phyloP scores from a whole-genome alignment of 2,113 vertebrate species.

The Probosciger aterrimus region DNA sequence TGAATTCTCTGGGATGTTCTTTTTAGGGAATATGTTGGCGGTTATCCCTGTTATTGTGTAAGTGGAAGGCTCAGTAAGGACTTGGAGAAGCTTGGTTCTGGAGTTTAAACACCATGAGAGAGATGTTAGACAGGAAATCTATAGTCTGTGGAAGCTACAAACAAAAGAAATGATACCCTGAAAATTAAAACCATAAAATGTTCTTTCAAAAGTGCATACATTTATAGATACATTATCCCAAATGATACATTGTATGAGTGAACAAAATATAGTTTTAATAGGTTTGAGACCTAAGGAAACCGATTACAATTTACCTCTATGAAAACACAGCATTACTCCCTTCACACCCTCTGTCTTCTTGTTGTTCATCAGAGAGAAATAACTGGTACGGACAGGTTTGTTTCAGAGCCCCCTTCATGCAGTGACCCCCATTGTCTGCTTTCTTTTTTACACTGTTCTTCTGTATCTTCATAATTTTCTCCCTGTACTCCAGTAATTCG shows the following conservation, averaged over 20 bases:
- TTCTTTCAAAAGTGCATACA: neutral
- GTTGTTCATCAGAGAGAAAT: neutral
- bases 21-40: neutral
- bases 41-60: neutral
- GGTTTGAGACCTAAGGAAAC: neutral
- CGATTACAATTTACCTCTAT: neutral
- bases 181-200: neutral
- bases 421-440: neutral
- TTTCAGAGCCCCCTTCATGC: neutral
- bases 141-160: neutral
- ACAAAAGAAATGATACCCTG: neutral
- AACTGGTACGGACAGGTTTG: neutral
- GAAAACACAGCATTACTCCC: neutral
- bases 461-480: neutral
- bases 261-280: neutral
- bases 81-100: neutral
- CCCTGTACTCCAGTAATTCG: neutral
- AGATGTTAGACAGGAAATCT: neutral
- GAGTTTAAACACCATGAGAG: neutral
- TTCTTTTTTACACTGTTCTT: neutral
- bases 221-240: neutral
- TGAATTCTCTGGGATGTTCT: neutral
- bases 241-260: neutral
- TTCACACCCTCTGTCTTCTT: neutral
- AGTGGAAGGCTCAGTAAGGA: neutral